Base-by-base conservation (phyloP, 2,113 vertebrate species). In the Camelus dromedarius region DNA sequence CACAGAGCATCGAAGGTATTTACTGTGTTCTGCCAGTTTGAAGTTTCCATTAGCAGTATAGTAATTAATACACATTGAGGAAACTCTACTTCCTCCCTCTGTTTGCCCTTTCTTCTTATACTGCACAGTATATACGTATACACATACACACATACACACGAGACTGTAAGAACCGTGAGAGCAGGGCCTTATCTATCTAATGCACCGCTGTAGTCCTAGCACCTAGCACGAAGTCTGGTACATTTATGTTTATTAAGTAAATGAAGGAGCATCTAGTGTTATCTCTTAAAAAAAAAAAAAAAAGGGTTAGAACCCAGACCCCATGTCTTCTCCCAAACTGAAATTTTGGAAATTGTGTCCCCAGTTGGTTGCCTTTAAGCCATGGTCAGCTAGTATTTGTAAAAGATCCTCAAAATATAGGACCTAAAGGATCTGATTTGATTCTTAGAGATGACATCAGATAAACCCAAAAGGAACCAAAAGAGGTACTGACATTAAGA, bases 1-100 rank as follows among this genome's bases (percentile, higher is more conserved):
- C 99, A 5, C 99, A 99, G 97, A 99, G 98, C 97, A 99, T 99
- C 24, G 99, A 99, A 99, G 99, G 99, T 99, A 99, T 89, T 66
- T 88, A 32, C n/a, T 42, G 0, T 72, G 15, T 89, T 92, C 80
- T 87, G 54, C 30, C 46, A 10, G 5, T 20, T 24, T 28, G 3
- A 75, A 60, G 35, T 90, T 80, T 73, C 48, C 5, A 11, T 50
- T 70, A 54, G 26, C 30, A 32, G 42, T 92, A 28, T 72, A 79
- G 80, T 84, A 46, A 91, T 82, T 50, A 38, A 50, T 8, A 62
- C 19, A 10, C 26, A 70, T 46, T 35, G 32, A 62, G 72, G 67
- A 83, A 52, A 26, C n/a, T 52, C 52, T 35, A 2, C 42, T 28
- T 48, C 16, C 38, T 79, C 58, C n/a, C 46, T 76, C 46, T 9